Percentiles rank a stretch among this genome's conserved stretches.
Evolutionary conservation across 2,888 invertebrate species (phyloP).

Genomic region (Drosophila maculinotata): DNA sequence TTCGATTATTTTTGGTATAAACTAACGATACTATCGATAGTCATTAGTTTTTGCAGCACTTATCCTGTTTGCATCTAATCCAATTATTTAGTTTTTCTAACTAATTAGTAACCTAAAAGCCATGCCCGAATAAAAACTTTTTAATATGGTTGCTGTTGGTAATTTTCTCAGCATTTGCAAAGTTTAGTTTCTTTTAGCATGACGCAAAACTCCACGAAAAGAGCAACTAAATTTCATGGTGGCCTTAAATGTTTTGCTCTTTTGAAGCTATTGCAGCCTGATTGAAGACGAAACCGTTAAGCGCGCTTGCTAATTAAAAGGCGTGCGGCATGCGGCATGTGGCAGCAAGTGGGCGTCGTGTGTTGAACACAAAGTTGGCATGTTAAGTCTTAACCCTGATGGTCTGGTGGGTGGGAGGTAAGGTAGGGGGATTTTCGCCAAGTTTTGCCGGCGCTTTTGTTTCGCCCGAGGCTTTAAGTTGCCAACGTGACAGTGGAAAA

Average conservation of each 20-base stretch:
- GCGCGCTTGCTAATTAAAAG: slow-evolving; percentile 46
- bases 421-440: slow-evolving; percentile 19
- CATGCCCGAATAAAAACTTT: too few relatives aligned
- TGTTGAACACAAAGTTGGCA: slow-evolving; percentile 32
- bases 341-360: slow-evolving; percentile 11
- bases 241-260: not conserved
- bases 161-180: not conserved
- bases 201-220: not conserved
- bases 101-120: too few relatives aligned
- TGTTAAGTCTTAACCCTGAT: slow-evolving; percentile 33
- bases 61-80: too few relatives aligned
- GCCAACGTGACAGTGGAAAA: slow-evolving; percentile 37
- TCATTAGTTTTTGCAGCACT: too few relatives aligned
- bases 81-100: too few relatives aligned
- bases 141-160: too few relatives aligned
- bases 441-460: slow-evolving; percentile 11
- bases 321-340: slow-evolving; percentile 16
- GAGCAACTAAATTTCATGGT: slow-evolving; percentile 6
- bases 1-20: too few relatives aligned
- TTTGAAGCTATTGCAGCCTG: slow-evolving; percentile 14
- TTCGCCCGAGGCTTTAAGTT: slow-evolving; percentile 31
- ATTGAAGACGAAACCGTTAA: slow-evolving; percentile 32
- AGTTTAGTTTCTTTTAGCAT: too few relatives aligned
- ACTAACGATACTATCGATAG: too few relatives aligned
- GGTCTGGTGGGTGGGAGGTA: slow-evolving; percentile 10